Percentiles rank a stretch among this genome's conserved stretches.
Evolutionary conservation across 2,888 invertebrate species (phyloP).

Genomic region (Ephialtes manifestator): DNA sequence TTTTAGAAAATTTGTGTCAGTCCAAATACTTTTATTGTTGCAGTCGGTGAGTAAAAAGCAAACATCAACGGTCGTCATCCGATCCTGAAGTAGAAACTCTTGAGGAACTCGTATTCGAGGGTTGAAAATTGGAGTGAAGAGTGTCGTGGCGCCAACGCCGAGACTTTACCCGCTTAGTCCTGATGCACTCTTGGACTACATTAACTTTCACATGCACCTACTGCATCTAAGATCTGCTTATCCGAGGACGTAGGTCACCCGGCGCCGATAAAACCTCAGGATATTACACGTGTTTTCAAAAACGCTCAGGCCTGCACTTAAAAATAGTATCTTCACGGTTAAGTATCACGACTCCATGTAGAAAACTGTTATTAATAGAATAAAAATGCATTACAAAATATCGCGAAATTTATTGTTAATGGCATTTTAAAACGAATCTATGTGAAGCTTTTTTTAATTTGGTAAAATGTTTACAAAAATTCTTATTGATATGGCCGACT

Average conservation of each 20-base stretch:
- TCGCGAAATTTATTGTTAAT: no score
- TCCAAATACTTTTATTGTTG: not conserved
- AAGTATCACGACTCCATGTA: no score
- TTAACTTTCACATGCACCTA: conserved; percentile 22
- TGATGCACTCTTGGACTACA: conserved; percentile 40
- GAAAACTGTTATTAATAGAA: no score
- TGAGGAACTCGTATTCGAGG: conserved; percentile 12
- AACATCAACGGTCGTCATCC: conserved; percentile 13
- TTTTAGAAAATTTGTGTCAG: not conserved
- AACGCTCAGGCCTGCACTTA: conserved; percentile 13
- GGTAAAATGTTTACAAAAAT: no score
- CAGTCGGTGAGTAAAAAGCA: not conserved
- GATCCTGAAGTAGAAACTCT: conserved; percentile 27
- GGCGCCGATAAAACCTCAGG: conserved; percentile 18
- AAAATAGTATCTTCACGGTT: conserved; percentile 28
- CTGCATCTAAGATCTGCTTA: not conserved
- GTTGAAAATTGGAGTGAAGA: conserved; percentile 35
- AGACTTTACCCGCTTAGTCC: conserved; percentile 14
- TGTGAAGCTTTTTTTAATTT: no score
- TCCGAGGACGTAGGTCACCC: not conserved
- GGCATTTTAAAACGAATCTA: no score
- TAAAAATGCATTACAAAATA: no score
- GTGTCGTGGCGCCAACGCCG: conserved; percentile 28
- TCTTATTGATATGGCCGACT: no score
- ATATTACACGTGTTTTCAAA: conserved; percentile 49